Base-by-base conservation (phyloP, 2,888 invertebrate species). In the Dryobotodes eremita region DNA sequence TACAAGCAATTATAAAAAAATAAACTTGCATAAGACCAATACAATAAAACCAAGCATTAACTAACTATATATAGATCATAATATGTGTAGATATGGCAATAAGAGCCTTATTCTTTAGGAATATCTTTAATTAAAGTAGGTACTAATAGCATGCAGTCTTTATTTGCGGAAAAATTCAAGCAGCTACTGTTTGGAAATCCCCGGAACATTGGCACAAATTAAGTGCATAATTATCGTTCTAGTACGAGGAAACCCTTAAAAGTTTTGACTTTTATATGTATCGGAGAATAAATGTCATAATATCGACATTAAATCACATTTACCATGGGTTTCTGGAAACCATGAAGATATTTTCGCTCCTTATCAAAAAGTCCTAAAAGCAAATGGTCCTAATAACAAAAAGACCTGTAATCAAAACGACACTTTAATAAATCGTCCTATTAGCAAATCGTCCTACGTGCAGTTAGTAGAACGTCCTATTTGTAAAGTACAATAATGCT, bases 221-320 rank as follows among this genome's bases (percentile, higher is more conserved):
- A 23, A 68, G 2, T 50, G 23, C 26, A 50, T 46, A 66, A 69
- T 71, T 53, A 59, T 36, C 1, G n/a, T 59, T n/a, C 17, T 64
- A 62, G n/a, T 70, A 61, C 80, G 69, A 70, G 64, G 72, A 79
- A 72, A 70, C 50, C 62, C 62, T 83, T 68, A 42, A 64, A 59
- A 74, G 20, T n/a, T 26, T 65, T 42, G 15, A 53, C 31, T 57
- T 68, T 66, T 42, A 42, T 31, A n/a, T 20, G 31, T 57, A 15
- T 61, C 15, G 15, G n/a, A 55, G n/a, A 77, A 59, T 65, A 71
- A 77, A 62, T 15, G 23, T 46, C 23, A n/a, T 13, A 46, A n/a
- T 5, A 59, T 31, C 0, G 23, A 17, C 50, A 26, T 61, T 26
- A 42, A 26, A 36, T n/a, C 2, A 3, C 69, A 61, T 26, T 76